Evolutionary conservation across 2,113 vertebrate genomes (phyloP).

Genomic region (Cyphomyrus discorhynchus): DNA sequence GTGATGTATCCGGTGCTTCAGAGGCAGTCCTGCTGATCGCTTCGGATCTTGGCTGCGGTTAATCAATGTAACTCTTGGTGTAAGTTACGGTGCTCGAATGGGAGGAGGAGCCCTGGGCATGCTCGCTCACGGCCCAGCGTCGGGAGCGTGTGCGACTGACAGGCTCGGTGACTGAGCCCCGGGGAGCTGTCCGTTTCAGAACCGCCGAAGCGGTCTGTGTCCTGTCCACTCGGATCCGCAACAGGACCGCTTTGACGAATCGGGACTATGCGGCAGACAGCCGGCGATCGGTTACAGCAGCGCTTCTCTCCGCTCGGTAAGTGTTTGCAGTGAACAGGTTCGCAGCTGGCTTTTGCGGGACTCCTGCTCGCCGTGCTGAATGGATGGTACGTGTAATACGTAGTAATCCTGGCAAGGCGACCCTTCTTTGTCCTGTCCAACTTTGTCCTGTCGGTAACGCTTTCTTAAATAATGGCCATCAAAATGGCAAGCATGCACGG

Average conservation of each 20-base stretch:
- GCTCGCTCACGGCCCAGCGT: constrained; percentile 6
- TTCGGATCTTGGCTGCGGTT: background rate
- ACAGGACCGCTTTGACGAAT: background rate
- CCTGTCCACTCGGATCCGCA: background rate
- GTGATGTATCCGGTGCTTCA: background rate
- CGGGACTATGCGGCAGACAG: background rate
- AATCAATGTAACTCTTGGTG: background rate
- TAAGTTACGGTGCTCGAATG: background rate
- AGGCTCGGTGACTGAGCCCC: background rate
- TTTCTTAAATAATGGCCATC: background rate
- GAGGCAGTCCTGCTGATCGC: background rate
- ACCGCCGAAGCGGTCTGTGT: constrained; percentile 7
- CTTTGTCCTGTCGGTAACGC: constrained; percentile 2
- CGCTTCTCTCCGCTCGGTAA: background rate
- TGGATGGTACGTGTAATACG: background rate
- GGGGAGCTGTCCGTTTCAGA: constrained; percentile 37
- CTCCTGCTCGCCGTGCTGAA: background rate
- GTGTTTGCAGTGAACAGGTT: background rate
- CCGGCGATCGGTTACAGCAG: background rate
- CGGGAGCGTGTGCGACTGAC: background rate
- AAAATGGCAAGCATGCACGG: background rate
- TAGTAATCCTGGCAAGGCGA: constrained; percentile 8
- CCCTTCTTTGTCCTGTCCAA: constrained; percentile 14
- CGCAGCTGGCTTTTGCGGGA: background rate
- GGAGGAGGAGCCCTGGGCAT: constrained; percentile 8